Percentiles rank a stretch among this genome's conserved stretches.
Conservation (phyloP, 2,888 invertebrate genomes). For the Brachyopa scutellaris region DNA sequence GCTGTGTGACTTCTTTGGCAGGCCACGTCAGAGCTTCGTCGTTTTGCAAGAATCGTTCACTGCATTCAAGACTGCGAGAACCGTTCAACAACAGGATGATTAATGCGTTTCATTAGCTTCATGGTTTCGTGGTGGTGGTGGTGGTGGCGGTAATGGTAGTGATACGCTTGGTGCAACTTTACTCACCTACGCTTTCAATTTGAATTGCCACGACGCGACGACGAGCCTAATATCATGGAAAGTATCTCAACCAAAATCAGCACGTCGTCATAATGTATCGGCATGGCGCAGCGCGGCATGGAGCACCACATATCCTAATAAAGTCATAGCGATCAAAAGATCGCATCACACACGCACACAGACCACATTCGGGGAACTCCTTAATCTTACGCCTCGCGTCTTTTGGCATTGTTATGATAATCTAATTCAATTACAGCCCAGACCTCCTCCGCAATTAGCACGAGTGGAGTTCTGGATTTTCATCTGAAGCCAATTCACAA, state of each 20-base stretch:
- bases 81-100: constrained; percentile 68
- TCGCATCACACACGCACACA: constrained; percentile 49
- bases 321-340: constrained; percentile 61
- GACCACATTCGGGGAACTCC: constrained; percentile 62
- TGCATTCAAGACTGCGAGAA: constrained; percentile 49
- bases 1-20: constrained; percentile 68
- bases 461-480: constrained; percentile 31
- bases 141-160: background rate
- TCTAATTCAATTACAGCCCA: constrained; percentile 66
- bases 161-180: constrained; percentile 46
- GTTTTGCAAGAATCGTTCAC: constrained; percentile 59
- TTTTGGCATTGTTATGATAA: constrained; percentile 63
- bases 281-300: constrained; percentile 32
- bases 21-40: constrained; percentile 32
- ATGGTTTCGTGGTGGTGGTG: constrained; percentile 6
- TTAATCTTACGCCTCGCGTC: constrained; percentile 66
- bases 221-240: constrained; percentile 47
- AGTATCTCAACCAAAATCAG: constrained; percentile 13
- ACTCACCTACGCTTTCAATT: constrained; percentile 66
- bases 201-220: constrained; percentile 49
- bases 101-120: constrained; percentile 71
- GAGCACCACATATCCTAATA: constrained; percentile 63
- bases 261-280: too few relatives aligned
- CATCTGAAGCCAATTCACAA: constrained; percentile 38
- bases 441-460: constrained; percentile 70